Base-by-base conservation (phyloP, 1,140 invertebrate species). In the Littorina saxatilis region DNA sequence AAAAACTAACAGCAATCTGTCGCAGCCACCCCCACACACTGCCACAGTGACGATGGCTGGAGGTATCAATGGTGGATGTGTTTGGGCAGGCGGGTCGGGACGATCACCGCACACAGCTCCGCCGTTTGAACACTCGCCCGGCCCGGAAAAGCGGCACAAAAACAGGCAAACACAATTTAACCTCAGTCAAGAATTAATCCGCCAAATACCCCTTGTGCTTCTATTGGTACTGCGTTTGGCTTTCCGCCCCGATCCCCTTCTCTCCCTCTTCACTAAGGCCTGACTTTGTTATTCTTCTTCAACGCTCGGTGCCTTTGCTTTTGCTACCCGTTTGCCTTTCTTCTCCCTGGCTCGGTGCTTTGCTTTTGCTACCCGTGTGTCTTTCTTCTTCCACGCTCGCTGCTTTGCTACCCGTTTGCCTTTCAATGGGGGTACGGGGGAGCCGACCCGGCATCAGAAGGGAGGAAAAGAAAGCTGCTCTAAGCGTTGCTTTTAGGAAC, bases 81-180 rank as follows among this genome's bases (percentile, higher is more conserved):
- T 13, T 5, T 11, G 32, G 37, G 35, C 7, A 37, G 61, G 61
- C 11, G 61, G n/a, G 32, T 63, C 61, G 27, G 61, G 61, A 7
- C 61, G 5, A 4, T 32, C 2, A 5, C 70, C 17, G 70, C 39
- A 50, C 70, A 73, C 23, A 39, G 4, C 70, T 73, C 29, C 70
- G 17, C 70, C 50, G 70, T 73, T 73, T 50, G 70, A 73, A 68
- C 63, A 68, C 63, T 68, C 63, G 11, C 23, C 3, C 27, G 23
- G 40, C 37, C 70, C 43, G 70, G 70, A 73, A 73, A 50, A 39
- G 29, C 32, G 68, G 11, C 43, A 73, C 70, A 73, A 73, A 73
- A 73, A 73, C 70, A 73, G 70, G 70, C 70, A 73, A 73, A 73
- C 70, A 73, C 70, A 73, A 73, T 73, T 73, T 73, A 73, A 50